phyloP scores from a whole-genome alignment of 2,113 vertebrate species.

The Gopherus flavomarginatus region DNA sequence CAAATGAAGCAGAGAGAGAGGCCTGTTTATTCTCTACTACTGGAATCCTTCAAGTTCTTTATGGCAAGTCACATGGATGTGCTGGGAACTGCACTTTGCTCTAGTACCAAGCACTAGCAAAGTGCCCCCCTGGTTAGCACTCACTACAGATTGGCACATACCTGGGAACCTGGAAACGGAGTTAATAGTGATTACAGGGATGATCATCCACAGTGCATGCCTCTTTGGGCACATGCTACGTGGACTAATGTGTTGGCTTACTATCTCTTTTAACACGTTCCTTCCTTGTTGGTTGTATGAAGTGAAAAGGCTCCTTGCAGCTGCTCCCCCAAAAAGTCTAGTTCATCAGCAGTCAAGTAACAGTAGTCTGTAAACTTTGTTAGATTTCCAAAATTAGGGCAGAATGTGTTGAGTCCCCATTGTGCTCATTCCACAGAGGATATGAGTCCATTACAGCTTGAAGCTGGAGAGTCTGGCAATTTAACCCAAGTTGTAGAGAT shows the following conservation, averaged over 20 bases:
- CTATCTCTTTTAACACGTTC: neutral
- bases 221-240: fast-evolving
- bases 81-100: neutral
- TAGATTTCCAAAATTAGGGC: neutral
- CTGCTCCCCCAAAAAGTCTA: neutral
- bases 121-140: neutral
- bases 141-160: fast-evolving
- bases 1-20: neutral
- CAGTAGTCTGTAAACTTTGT: neutral
- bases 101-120: neutral
- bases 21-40: neutral
- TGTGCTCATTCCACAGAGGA: neutral
- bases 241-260: neutral
- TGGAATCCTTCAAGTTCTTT: neutral
- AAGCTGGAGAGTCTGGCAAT: neutral
- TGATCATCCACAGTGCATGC: neutral
- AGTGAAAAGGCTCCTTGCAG: neutral
- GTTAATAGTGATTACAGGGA: neutral
- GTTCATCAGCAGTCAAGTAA: neutral
- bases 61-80: neutral
- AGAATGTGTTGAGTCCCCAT: neutral
- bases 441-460: neutral
- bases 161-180: fast-evolving
- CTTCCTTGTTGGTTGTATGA: neutral
- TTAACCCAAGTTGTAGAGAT: neutral